A percentile compares a stretch with the other conserved stretches of the same genome.
phyloP scores from a whole-genome alignment of 2,797 vertebrate genomes.

The Pelodytes ibericus region DNA sequence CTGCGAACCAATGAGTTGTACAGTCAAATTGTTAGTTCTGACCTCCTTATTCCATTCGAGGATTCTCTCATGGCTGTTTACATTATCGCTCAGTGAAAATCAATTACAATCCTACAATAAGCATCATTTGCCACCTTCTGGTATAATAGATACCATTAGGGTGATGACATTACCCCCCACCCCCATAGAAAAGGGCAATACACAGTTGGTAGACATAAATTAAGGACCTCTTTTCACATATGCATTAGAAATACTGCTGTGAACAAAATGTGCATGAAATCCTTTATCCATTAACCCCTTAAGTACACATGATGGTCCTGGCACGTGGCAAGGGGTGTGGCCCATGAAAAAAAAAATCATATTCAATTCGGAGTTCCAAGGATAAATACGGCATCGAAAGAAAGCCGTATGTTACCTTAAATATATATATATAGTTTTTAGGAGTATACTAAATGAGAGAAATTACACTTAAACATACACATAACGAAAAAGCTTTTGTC shows the following conservation, averaged over 20 bases:
- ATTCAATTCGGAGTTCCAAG: no score
- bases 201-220: conserved; percentile 96
- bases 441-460: no score
- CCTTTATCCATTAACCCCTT: conserved; percentile 76
- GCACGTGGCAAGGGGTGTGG: no score
- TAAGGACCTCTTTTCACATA: conserved; percentile 83
- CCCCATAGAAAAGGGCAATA: conserved; percentile 94
- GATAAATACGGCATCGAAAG: no score
- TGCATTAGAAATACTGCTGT: conserved; percentile 93
- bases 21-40: conserved; percentile 71
- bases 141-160: conserved; percentile 97
- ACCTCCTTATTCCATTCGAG: conserved; percentile 77
- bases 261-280: conserved; percentile 87
- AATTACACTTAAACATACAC: no score
- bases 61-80: conserved; percentile 82
- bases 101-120: conserved; percentile 88
- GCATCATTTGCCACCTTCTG: conserved; percentile 96
- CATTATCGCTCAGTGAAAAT: conserved; percentile 85
- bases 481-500: no score
- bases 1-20: conserved; percentile 65
- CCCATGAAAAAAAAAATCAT: no score
- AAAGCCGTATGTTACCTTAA: no score
- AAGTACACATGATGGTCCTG: no score
- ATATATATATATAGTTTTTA: no score
- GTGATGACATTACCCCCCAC: conserved; percentile 92